A percentile compares a stretch with the other conserved stretches of the same genome.
Evolutionary conservation across 2,888 invertebrate genomes (phyloP).

Genomic region (Ophioninae sp.): DNA sequence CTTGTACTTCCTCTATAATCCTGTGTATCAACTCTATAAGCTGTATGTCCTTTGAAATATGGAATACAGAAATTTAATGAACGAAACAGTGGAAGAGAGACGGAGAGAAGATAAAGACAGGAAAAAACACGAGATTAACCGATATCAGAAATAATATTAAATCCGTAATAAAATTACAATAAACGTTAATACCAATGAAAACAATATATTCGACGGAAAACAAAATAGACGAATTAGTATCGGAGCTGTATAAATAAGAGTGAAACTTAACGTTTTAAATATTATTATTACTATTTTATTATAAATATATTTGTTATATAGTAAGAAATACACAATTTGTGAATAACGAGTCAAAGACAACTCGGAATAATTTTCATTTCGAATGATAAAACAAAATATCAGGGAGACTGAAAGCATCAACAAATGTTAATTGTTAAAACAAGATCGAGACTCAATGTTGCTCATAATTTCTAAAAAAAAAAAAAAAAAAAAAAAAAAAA

Average conservation of each 20-base stretch:
- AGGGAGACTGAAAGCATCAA: neutral
- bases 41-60: slow-evolving; percentile 7
- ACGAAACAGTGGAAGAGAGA: slow-evolving; percentile 11
- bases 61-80: slow-evolving; percentile 12
- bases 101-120: neutral
- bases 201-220: too few relatives aligned
- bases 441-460: neutral
- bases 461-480: neutral
- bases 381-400: neutral
- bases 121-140: neutral
- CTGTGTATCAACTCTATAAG: slow-evolving; percentile 26
- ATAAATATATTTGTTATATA: neutral
- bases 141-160: too few relatives aligned
- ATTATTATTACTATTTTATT: neutral
- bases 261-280: neutral
- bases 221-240: too few relatives aligned
- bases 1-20: slow-evolving; percentile 8
- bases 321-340: neutral
- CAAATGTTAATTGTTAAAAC: neutral
- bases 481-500: neutral
- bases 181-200: too few relatives aligned
- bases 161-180: too few relatives aligned
- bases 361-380: neutral
- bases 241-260: too few relatives aligned
- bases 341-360: too few relatives aligned